Base-by-base conservation (phyloP, 2,888 invertebrate species). In the Matsumyia berberina region DNA sequence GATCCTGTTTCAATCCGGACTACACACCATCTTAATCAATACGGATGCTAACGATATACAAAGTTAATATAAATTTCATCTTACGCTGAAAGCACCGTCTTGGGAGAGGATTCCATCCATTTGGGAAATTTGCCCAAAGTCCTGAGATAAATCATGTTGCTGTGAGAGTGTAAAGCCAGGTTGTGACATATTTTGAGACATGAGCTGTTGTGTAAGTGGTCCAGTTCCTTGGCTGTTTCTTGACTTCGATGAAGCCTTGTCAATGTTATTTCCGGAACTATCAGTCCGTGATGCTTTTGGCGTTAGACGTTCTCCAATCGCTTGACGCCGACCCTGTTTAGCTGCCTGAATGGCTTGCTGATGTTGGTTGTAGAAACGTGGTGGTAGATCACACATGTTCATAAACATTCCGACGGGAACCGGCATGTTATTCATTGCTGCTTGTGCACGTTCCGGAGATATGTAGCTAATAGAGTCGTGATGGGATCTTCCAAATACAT, bases 331-430 rank as follows among this genome's bases (percentile, higher is more conserved):
- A 86, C 92, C 91, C 87, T 92, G 91, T 66, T 91, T 91, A 8
- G 91, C 91, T 0, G 92, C 92, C 87, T 91, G 90, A 70, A 95
- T 90, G 0, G 95, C 94, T 89, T 94, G 94, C 88, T 94, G 95
- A 89, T 95, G 95, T 88, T 95, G 95, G 89, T 95, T 96, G 89
- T 95, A 95, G 91, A 95, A 96, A 5, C 96, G 92, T 0, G 96
- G 95, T 33, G 95, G 95, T 72, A 96, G 94, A 88, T 95, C 95
- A 11, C 95, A 94, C 96, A 96, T 97, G 91, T 96, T 97, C 94
- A 98, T 96, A 88, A 97, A 96, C 96, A 98, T 98, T 46, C 98
- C 97, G 55, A 97, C 96, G 0, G 98, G 97, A 3, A 99, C 97
- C 0, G 98, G 98, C 87, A 98, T 94, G 88, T 96, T 96, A 88